Evolutionary conservation across 2,113 vertebrate genomes (phyloP), one percentile per base, ranked within the genome.

Genomic region (Boleophthalmus pectinirostris): DNA sequence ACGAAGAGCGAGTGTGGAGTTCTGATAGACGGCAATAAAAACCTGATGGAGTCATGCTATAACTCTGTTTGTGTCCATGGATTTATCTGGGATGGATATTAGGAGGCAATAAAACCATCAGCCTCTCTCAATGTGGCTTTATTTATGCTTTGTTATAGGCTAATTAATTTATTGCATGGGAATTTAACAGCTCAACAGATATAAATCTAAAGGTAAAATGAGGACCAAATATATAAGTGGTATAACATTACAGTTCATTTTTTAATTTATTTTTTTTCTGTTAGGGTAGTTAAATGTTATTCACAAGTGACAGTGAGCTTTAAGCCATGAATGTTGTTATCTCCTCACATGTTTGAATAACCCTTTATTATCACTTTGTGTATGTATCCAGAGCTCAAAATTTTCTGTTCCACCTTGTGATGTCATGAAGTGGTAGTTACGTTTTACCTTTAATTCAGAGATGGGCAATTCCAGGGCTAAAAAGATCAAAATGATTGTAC

Each of bases 91-190:
- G 75, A 74, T 20, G 72, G 69, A 66, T 45, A 58, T 4, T 71
- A 13, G 73, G 75, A 66, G n/a, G 57, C 64, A 78, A 74, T 73
- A 63, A 77, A 74, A 79, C 56, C 73, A 70, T 69, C 72, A 75
- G 54, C 13, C 8, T 61, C 67, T 74, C 29, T 72, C 38, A 35
- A 33, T 4, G 0, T 58, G 60, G 79, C 38, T 77, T 49, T 69
- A 73, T 70, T 79, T 76, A 75, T 66, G 15, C 20, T 20, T 66
- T 51, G 75, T 78, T 66, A 71, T 18, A 20, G 16, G 47, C 47
- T 77, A 65, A 75, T 53, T 49, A 71, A 69, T 57, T 35, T 69
- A 64, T 49, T n/a, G 33, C 43, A 25, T 3, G 21, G 21, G 23
- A 58, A 10, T 13, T 80, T 20, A 76, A 33, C 73, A 78, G 76